These are phyloP conservation scores for Loripinus fragilis DNA, from an alignment of 2,888 invertebrate species.

Conservation along the genomic window DNA sequence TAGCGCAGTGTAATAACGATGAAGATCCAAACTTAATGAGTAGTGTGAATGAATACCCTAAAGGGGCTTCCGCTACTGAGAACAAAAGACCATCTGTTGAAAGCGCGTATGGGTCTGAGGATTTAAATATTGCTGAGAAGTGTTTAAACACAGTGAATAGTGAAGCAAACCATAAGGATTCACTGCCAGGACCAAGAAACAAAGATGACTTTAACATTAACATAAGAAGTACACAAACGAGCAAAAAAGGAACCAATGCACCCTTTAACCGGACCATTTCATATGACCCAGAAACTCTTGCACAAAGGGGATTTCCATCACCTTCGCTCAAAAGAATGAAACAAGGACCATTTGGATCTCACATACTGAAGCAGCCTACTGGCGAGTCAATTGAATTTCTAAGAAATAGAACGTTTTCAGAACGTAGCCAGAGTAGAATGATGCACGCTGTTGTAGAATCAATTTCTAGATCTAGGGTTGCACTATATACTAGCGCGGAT, in stretches of 20 bases:
- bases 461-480: slow-evolving; percentile 17
- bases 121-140: not conserved
- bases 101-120: not conserved
- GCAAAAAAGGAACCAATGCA: not conserved
- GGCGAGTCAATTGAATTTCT: not conserved
- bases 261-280: slow-evolving; percentile 14
- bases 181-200: too few relatives aligned
- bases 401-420: slow-evolving; percentile 21
- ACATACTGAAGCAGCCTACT: not conserved
- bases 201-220: too few relatives aligned
- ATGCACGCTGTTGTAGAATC: slow-evolving; percentile 20
- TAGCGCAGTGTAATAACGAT: too few relatives aligned
- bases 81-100: not conserved
- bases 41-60: not conserved
- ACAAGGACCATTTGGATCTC: not conserved
- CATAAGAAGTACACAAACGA: not conserved
- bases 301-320: not conserved
- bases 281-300: slow-evolving; percentile 18
- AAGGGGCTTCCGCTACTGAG: not conserved
- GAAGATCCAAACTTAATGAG: too few relatives aligned
- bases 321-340: slow-evolving; percentile 4
- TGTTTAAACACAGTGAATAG: not conserved
- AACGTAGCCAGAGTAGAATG: not conserved
- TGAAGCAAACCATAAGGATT: too few relatives aligned
- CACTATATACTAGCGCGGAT: slow-evolving; percentile 30